Evolutionary conservation across 2,797 vertebrate species (phyloP), one percentile per base, ranked within the genome.

Genomic region (Sarcoramphus papa): DNA sequence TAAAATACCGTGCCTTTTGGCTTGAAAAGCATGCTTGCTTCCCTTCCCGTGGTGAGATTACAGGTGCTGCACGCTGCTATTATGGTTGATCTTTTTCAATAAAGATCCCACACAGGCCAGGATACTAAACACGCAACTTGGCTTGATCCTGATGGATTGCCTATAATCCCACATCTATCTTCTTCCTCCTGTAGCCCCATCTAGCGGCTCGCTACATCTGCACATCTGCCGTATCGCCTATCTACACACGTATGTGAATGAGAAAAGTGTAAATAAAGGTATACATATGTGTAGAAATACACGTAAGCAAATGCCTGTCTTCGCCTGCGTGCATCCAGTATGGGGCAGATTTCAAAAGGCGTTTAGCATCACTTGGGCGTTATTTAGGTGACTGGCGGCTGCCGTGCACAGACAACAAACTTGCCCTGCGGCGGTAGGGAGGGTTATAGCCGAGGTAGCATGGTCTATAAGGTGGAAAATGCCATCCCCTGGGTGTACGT

Each of bases 1-100:
- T 92, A 57, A 92, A 96, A 91, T 51, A 28, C 43, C 76, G 65
- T 76, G 59, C 76, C 5, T 92, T 94, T 97, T 97, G 89, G 81
- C 93, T 88, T 94, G 85, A 83, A 94, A 88, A 96, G 76, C 9
- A 63, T 1, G 0, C 54, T 65, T 59, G 74, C 87, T 86, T 96
- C 94, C 85, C 67, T 88, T 90, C 85, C 54, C 13, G 3, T 60
- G 82, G 78, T 56, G 75, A 94, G 90, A 91, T 85, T 51, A 85
- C 88, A 92, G 80, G 81, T 95, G 74, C 70, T 92, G 85, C 33
- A 47, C 7, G 2, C 94, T 94, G 92, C 91, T 93, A 51, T 92
- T 95, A 59, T 90, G 93, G 94, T 77, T 63, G 63, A 59, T 70
- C n/a, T 87, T 92, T 95, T 51, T 85, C 85, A 84, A 22, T 63